These are phyloP conservation scores for Squalus acanthias DNA, from an alignment of 2,797 vertebrate species.

Conservation along the genomic window DNA sequence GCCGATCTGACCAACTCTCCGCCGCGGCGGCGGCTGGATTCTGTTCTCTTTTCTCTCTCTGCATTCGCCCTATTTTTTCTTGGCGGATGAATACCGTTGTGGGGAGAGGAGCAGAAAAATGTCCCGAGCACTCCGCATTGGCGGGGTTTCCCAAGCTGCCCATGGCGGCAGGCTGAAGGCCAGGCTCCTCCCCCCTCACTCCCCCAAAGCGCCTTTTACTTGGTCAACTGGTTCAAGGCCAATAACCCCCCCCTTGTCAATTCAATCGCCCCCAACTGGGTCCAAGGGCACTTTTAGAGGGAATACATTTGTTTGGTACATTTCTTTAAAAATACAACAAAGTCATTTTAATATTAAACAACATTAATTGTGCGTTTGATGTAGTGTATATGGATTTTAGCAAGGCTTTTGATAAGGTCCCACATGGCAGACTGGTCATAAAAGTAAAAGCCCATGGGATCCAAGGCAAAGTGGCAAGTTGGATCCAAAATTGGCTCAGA, in stretches of 20 bases:
- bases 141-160: slow-evolving; percentile 22
- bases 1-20: background rate
- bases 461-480: too few relatives aligned
- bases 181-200: background rate
- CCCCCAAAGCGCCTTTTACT: too few relatives aligned
- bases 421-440: too few relatives aligned
- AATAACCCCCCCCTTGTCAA: too few relatives aligned
- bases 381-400: too few relatives aligned
- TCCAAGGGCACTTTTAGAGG: background rate
- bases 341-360: background rate
- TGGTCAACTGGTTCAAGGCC: too few relatives aligned
- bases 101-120: background rate
- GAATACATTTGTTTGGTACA: background rate
- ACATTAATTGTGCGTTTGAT: too few relatives aligned
- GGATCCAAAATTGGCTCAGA: too few relatives aligned
- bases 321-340: background rate
- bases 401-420: too few relatives aligned
- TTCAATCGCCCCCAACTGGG: background rate
- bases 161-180: background rate
- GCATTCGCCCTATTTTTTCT: background rate
- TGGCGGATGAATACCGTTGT: background rate
- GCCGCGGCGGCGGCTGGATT: too few relatives aligned
- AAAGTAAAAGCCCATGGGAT: too few relatives aligned
- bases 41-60: too few relatives aligned
- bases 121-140: background rate